Base-by-base conservation (phyloP, 2,113 vertebrate genomes). In the Oreochromis tanganicae region DNA sequence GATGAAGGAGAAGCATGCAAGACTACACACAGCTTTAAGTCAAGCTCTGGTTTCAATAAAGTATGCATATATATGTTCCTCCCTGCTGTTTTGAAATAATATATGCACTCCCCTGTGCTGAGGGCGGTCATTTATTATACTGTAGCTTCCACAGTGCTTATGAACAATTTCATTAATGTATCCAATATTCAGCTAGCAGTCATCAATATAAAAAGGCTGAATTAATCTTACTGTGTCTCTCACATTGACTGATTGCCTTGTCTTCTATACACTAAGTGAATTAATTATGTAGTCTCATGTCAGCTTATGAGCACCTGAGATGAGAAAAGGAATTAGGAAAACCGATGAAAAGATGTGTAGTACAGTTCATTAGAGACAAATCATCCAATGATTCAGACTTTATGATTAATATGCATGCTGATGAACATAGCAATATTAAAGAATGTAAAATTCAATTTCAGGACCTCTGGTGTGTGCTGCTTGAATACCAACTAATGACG, bases 361-460 rank as follows among this genome's bases (percentile, higher is more conserved):
- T 93, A 84, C 83, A 94, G 92, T 91, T 89, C 90, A 94, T 95
- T 95, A 93, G 91, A 88, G 94, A 88, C 91, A 90, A 90, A 93
- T 90, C 91, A 91, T 79, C 24, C 66, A 82, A 7, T 87, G 88
- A 93, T 91, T 94, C 92, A 89, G 93, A 90, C 88, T 85, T 41
- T 59, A 9, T 81, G 91, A 95, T 95, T 93, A 95, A 95, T 94
- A 94, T 93, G 89, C 89, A 85, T 80, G 38, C 83, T 80, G 83
- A 89, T 88, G 90, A 93, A 90, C 85, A 86, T 21, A 68, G 68
- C 71, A 90, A 91, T 94, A 91, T 93, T 91, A 90, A 90, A 91
- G 85, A 94, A 93, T 87, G 68, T 87, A 87, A 88, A 89, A 93
- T 85, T 86, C 71, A 80, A 59, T 94, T 94, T 90, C 83, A 88